A percentile compares a stretch with the other conserved stretches of the same genome.
Evolutionary conservation across 2,797 vertebrate species (phyloP).

Genomic region (Heterohyrax brucei): DNA sequence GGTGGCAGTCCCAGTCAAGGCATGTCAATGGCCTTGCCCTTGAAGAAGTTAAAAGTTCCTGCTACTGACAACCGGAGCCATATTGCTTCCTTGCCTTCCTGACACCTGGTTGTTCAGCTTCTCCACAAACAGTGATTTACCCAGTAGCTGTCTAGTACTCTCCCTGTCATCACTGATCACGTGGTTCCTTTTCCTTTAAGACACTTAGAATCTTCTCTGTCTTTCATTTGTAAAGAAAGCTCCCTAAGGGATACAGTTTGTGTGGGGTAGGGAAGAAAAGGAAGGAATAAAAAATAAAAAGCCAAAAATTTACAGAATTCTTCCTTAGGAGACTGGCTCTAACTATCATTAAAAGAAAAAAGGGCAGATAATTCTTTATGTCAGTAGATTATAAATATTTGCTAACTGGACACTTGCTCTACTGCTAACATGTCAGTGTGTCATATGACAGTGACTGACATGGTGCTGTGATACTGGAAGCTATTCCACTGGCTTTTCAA

Average conservation of each 20-base stretch:
- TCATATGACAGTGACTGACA: too few relatives aligned
- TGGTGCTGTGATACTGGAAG: too few relatives aligned
- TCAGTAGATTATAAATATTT: neutral
- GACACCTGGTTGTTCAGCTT: neutral
- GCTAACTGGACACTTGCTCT: neutral
- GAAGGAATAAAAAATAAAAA: constrained; percentile 31
- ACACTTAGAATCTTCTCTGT: neutral
- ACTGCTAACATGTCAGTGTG: too few relatives aligned
- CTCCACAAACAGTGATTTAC: neutral
- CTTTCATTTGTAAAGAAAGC: neutral
- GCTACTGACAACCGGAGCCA: neutral
- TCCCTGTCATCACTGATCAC: neutral
- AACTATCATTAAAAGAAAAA: neutral
- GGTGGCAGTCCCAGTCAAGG: neutral
- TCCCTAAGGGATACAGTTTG: neutral
- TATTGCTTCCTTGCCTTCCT: too few relatives aligned
- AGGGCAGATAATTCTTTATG: neutral
- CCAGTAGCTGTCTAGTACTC: neutral
- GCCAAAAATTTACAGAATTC: constrained; percentile 14
- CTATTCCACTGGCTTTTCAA: too few relatives aligned
- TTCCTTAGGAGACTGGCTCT: neutral
- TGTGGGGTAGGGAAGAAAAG: neutral
- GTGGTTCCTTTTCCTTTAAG: neutral
- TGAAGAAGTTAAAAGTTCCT: neutral
- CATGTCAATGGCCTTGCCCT: too few relatives aligned